Base-by-base conservation (phyloP, 1,140 invertebrate species). In the Aphaenogaster floridana region DNA sequence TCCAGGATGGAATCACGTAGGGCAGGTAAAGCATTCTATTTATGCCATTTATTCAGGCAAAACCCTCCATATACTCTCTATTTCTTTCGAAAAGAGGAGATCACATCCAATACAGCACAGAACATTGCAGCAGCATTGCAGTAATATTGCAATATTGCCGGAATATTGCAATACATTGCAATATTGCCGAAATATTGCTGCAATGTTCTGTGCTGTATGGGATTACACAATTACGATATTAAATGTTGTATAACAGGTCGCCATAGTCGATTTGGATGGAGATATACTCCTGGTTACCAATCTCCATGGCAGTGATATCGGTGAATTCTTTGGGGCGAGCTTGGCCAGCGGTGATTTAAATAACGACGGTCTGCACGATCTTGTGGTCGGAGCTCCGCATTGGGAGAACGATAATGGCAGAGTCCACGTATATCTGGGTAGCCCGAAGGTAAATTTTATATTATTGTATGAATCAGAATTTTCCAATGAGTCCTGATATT, bases 311-410 rank as follows among this genome's bases (percentile, higher is more conserved):
- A 95, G 94, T 48, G 96, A 98, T 92, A 94, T 97, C 15, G 98
- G 98, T 2, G 96, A 97, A 72, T 98, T 97, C 93, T 98, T 98
- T 93, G 98, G 98, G 3, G 96, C 97, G 0, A 96, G 96, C 45
- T 92, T 99, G 1, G 95, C 96, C 54, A 96, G 96, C 17, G 95
- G 96, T 17, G 97, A 98, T 94, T 93, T 98, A 4, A 97, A 98
- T 91, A 96, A 95, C 1, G 98, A 98, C 93, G 96, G 96, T 2
- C 94, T 96, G 7, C 96, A 97, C 86, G 97, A 98, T 92, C 94
- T 98, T 13, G 92, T 98, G 3, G 96, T 99, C 36, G 98, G 98
- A 48, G 97, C 98, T 1, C 98, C 98, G 0, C 93, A 94, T 69
- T 95, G 94, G 69, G 86, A 87, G 52, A 93, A 94, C n/a, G 96